phyloP scores from a whole-genome alignment of 2,113 vertebrate genomes.

The Xiphophorus maculatus region DNA sequence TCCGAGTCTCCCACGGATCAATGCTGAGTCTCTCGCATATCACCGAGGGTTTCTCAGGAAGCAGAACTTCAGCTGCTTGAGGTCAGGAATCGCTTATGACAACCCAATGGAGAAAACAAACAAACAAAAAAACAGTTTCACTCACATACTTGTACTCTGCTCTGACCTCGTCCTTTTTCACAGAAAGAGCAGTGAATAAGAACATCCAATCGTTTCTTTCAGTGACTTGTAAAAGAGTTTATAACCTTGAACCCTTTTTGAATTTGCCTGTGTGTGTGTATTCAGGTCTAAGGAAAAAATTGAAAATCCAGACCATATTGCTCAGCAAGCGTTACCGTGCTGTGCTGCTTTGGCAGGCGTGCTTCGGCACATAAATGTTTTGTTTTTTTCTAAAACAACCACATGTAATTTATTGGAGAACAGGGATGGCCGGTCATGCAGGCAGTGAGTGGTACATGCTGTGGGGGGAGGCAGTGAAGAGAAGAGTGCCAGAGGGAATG shows the following conservation, averaged over 20 bases:
- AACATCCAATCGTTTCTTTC: background rate
- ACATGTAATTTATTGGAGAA: slow-evolving; percentile 45
- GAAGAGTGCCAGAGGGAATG: slow-evolving; percentile 52
- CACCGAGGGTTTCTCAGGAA: background rate
- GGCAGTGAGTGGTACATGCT: slow-evolving; percentile 61
- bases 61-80: background rate
- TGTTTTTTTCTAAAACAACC: slow-evolving; percentile 44
- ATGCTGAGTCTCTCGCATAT: background rate
- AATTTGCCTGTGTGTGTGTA: background rate
- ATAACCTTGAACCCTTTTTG: too few species aligned
- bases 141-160: too few species aligned
- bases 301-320: slow-evolving; percentile 1
- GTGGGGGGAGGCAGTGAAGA: slow-evolving; percentile 39
- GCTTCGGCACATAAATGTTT: slow-evolving; percentile 29
- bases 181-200: background rate
- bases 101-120: background rate
- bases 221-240: too few species aligned
- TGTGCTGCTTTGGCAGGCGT: slow-evolving; percentile 20
- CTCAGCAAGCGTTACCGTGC: background rate
- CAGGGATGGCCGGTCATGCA: slow-evolving; percentile 41
- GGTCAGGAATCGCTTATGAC: background rate
- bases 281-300: background rate
- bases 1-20: background rate
- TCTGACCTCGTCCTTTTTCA: background rate
- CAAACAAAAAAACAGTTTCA: background rate